Percentiles rank a stretch among this genome's conserved stretches.
Evolutionary conservation across 2,113 vertebrate genomes (phyloP).

Genomic region (Odobenus rosmarus): DNA sequence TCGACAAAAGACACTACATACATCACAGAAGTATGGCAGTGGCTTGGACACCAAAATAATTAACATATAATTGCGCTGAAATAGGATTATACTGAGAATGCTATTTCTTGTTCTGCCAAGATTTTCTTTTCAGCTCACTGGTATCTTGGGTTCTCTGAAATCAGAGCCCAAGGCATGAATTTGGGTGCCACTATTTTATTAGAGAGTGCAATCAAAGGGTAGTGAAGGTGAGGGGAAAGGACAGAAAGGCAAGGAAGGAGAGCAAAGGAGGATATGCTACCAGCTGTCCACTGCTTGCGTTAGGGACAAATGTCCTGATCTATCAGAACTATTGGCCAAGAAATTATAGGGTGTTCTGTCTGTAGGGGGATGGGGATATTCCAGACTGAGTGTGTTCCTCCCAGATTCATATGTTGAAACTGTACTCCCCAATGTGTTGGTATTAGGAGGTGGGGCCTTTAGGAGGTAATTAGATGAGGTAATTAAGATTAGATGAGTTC

Average conservation of each 20-base stretch:
- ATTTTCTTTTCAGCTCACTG: background rate
- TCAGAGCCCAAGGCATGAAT: background rate
- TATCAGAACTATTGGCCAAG: background rate
- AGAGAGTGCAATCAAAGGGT: background rate
- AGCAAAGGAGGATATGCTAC: background rate
- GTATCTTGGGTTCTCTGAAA: background rate
- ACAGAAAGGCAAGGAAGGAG: background rate
- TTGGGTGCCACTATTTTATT: background rate
- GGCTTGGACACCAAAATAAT: background rate
- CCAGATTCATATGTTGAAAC: background rate
- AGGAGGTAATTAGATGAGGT: background rate
- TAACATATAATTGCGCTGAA: background rate
- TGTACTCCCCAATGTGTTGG: background rate
- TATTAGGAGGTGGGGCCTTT: background rate
- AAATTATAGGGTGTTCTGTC: background rate
- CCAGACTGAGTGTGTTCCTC: too few relatives aligned
- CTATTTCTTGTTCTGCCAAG: background rate
- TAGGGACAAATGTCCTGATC: background rate
- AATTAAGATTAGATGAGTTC: background rate
- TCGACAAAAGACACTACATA: background rate
- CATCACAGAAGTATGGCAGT: background rate
- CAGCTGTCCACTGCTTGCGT: background rate
- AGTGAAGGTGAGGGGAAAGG: background rate
- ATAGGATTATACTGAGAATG: background rate
- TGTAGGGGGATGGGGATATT: background rate